Evolutionary conservation across 64 coral and sea anemone genomes (phyloP).

Genomic region (Acropora tenuis): DNA sequence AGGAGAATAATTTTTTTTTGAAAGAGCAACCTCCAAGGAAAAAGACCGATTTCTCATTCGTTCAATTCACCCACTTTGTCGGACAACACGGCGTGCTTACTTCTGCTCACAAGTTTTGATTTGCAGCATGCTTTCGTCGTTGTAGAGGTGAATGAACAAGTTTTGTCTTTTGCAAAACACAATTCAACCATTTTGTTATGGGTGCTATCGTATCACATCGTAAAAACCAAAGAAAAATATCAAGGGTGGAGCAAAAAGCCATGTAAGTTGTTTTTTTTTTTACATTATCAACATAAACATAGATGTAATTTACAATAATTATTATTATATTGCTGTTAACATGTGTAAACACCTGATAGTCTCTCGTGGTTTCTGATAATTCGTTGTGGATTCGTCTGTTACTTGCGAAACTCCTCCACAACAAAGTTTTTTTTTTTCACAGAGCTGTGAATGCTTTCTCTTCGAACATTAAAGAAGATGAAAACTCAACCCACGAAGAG

Average conservation of each 20-base stretch:
- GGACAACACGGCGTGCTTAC: not conserved
- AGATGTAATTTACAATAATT: not conserved
- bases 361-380: not conserved
- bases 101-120: not conserved
- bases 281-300: not conserved
- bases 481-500: not conserved
- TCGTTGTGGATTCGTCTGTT: not conserved
- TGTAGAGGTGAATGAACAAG: not conserved
- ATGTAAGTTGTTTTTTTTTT: slow-evolving; percentile 1
- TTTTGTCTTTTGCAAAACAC: not conserved
- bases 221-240: slow-evolving; percentile 12
- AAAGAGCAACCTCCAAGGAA: no score
- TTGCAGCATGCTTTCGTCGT: not conserved
- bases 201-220: slow-evolving; percentile 50
- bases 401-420: not conserved
- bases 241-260: slow-evolving; percentile 20
- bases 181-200: not conserved
- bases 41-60: no score
- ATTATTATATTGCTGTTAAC: not conserved
- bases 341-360: not conserved
- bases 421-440: not conserved
- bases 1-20: no score
- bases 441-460: slow-evolving; percentile 33
- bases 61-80: not conserved
- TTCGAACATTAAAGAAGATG: not conserved